A percentile compares a stretch with the other conserved stretches of the same genome.
Conservation (phyloP, 2,797 vertebrate species). For the Parauchenoglanis punctatus region DNA sequence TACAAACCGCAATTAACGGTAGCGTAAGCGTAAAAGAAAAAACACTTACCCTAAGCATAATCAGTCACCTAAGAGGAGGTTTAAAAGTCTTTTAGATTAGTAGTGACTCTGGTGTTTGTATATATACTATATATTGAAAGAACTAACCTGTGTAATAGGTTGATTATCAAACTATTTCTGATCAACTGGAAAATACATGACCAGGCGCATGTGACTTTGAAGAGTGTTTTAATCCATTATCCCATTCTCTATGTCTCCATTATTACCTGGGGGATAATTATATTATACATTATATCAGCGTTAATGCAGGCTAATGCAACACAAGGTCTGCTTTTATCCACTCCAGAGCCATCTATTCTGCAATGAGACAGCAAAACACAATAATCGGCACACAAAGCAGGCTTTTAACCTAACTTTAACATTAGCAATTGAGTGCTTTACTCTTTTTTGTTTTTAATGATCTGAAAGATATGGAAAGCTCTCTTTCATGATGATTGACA, state of each 20-base stretch:
- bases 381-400: neutral
- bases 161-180: neutral
- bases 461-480: neutral
- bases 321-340: slow-evolving; percentile 45
- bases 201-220: slow-evolving; percentile 13
- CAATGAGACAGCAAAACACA: slow-evolving; percentile 32
- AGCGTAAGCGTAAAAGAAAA: neutral
- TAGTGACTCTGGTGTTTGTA: slow-evolving; percentile 44
- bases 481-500: neutral
- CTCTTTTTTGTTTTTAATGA: too few species aligned
- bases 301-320: slow-evolving; percentile 59
- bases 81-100: neutral
- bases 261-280: slow-evolving; percentile 16
- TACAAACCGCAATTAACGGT: neutral
- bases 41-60: neutral
- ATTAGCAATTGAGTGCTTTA: neutral
- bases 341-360: slow-evolving; percentile 14
- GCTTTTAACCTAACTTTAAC: slow-evolving; percentile 11
- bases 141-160: neutral
- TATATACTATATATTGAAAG: neutral
- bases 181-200: neutral
- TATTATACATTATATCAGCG: slow-evolving; percentile 60
- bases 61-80: slow-evolving; percentile 32
- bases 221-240: slow-evolving; percentile 2
- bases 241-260: slow-evolving; percentile 11